These are phyloP conservation scores for Etia nguti DNA, from an alignment of 2,113 vertebrate species.

Conservation along the genomic window DNA sequence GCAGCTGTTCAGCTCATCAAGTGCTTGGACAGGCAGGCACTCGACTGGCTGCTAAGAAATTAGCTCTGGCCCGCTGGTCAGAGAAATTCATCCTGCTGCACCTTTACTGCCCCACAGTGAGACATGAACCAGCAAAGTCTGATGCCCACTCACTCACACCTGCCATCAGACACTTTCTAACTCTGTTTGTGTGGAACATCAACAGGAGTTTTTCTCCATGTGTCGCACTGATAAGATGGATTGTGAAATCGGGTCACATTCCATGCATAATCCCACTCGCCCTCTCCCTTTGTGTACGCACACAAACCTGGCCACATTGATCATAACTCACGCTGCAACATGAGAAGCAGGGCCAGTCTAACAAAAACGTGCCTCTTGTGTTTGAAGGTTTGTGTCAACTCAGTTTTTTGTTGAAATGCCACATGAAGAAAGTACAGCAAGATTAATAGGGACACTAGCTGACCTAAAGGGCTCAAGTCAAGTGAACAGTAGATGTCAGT, in stretches of 20 bases:
- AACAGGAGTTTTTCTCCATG: neutral
- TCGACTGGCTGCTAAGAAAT: conserved; percentile 14
- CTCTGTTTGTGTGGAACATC: neutral
- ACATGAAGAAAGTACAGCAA: neutral
- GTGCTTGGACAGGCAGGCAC: conserved; percentile 26
- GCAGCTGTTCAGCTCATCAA: conserved; percentile 62
- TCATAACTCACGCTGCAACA: neutral
- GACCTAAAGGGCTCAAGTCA: neutral
- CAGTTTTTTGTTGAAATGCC: neutral
- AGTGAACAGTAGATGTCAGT: neutral
- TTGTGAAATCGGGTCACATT: neutral
- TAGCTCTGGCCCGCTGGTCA: neutral
- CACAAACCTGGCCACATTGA: neutral
- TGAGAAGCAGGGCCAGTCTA: neutral
- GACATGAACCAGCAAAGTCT: neutral
- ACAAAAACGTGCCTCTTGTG: neutral
- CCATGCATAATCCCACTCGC: neutral
- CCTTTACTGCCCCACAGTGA: neutral
- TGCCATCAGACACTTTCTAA: neutral
- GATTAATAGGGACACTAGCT: neutral
- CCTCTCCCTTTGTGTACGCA: neutral
- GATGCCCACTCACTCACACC: neutral
- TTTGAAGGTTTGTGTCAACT: neutral
- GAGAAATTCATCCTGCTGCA: neutral
- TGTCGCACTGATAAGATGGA: neutral